Base-by-base conservation (phyloP, 2,888 invertebrate species). In the Mellilla xanthometata region DNA sequence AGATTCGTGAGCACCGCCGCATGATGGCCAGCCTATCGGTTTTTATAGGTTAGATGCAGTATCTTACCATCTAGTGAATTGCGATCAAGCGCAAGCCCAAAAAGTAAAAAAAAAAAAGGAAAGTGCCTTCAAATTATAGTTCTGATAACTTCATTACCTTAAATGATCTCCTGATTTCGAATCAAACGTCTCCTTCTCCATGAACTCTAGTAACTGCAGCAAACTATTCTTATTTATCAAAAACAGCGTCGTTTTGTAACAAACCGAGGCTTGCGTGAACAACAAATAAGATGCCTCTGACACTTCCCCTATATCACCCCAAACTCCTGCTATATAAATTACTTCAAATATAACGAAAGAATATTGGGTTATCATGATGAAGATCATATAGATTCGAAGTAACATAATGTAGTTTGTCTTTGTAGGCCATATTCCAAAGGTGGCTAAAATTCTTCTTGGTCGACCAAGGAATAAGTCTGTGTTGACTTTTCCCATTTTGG, bases 201-300 rank as follows among this genome's bases (percentile, higher is more conserved):
- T 83, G 1, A 67, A 66, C 2, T 57, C 56, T 9, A 85, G 32
- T 6, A 86, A 43, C 0, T 58, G 23, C 1, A 54, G 43, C 8
- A 87, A 50, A 42, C 65, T 71, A 0, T 60, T 62, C 51, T 76
- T 76, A 39, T 78, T 74, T 0, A 72, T 22, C 32, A 82, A 51
- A 39, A 84, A 81, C 9, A 73, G 73, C 0, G 82, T 80, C 0
- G 70, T 64, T 50, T 88, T 88, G 26, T 78, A 80, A 39, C 84
- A 87, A 1, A 83, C 59, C 0, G 82, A 81, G 0, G 81, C 83
- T 46, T 84, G 82, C 0, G 88, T 83, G 49, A 87, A 86, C 0
- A 87, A 57, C 38, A 88, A 52, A 39, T 78, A 82, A 0, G 82
- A 81, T 0, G 80, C 82, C 40, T 85, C 82, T 0, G 84, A 80